Percentiles rank a stretch among this genome's conserved stretches.
These are phyloP conservation scores for Lasioglossum morio DNA, from an alignment of 2,888 invertebrate genomes.

Conservation along the genomic window DNA sequence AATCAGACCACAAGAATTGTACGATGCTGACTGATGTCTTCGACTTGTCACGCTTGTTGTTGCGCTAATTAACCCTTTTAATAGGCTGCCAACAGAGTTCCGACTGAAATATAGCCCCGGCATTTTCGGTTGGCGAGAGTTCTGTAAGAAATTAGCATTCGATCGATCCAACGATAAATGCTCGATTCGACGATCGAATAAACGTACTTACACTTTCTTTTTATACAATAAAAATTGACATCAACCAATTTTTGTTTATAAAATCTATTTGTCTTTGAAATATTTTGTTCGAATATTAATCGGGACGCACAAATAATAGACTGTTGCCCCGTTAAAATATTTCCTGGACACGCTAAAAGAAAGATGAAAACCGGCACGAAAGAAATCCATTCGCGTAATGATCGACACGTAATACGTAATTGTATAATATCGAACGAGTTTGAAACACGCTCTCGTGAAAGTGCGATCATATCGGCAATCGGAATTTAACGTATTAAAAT, in stretches of 20 bases:
- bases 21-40: slow-evolving; percentile 22
- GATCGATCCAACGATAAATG: neutral
- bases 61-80: slow-evolving; percentile 4
- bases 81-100: neutral
- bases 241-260: too few species aligned
- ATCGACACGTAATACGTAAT: slow-evolving; percentile 47
- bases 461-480: slow-evolving; percentile 48
- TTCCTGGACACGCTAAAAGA: neutral
- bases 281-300: too few species aligned
- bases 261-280: too few species aligned
- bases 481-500: slow-evolving; percentile 49
- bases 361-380: neutral
- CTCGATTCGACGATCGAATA: neutral
- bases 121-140: neutral
- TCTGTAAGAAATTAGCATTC: neutral
- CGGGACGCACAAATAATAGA: neutral
- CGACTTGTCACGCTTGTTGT: neutral
- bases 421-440: slow-evolving; percentile 51
- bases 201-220: neutral
- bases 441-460: slow-evolving; percentile 46
- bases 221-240: too few species aligned
- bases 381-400: slow-evolving; percentile 43
- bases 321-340: neutral
- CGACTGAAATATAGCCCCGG: neutral
- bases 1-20: slow-evolving; percentile 38